Evolutionary conservation across 23 tunicate genomes (phyloP).

Genomic region (Trididemnum nubilum): DNA sequence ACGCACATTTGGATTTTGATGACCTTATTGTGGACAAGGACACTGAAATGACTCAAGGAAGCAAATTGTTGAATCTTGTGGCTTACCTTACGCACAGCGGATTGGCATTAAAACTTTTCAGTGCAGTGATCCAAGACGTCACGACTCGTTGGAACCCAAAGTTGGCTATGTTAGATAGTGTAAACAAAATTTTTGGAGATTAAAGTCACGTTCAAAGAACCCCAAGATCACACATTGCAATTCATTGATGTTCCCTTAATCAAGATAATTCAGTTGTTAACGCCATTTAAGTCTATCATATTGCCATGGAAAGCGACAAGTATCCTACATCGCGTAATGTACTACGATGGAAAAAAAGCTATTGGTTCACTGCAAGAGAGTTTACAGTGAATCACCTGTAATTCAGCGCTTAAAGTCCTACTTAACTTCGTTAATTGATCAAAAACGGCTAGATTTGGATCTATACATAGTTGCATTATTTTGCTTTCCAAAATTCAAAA

Average conservation of each 20-base stretch:
- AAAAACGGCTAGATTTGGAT: slow-evolving; percentile 11
- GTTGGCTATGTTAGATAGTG: slow-evolving; percentile 19
- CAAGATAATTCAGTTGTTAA: neutral
- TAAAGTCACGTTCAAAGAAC: neutral
- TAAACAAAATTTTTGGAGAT: slow-evolving; percentile 6
- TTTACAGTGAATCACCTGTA: too few relatives aligned
- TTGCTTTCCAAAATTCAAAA: slow-evolving; percentile 29
- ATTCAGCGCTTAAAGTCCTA: slow-evolving; percentile 4
- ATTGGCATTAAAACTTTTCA: neutral
- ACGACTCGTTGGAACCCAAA: too few relatives aligned
- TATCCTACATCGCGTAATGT: slow-evolving; percentile 29
- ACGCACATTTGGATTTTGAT: too few relatives aligned
- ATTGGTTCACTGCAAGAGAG: slow-evolving; percentile 16
- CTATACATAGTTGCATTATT: neutral
- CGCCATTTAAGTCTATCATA: slow-evolving; percentile 9
- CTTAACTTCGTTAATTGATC: neutral
- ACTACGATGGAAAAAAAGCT: slow-evolving; percentile 20
- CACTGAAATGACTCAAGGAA: too few relatives aligned
- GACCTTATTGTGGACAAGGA: too few relatives aligned
- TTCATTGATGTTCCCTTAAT: slow-evolving; percentile 17
- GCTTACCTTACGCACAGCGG: slow-evolving; percentile 31
- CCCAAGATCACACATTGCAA: neutral
- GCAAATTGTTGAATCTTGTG: neutral
- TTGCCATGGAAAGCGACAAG: slow-evolving; percentile 28
- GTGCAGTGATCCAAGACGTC: slow-evolving; percentile 23